Percentiles rank a stretch among this genome's conserved stretches.
These are phyloP conservation scores for Cenopis cana DNA, from an alignment of 2,888 invertebrate species.

Conservation along the genomic window DNA sequence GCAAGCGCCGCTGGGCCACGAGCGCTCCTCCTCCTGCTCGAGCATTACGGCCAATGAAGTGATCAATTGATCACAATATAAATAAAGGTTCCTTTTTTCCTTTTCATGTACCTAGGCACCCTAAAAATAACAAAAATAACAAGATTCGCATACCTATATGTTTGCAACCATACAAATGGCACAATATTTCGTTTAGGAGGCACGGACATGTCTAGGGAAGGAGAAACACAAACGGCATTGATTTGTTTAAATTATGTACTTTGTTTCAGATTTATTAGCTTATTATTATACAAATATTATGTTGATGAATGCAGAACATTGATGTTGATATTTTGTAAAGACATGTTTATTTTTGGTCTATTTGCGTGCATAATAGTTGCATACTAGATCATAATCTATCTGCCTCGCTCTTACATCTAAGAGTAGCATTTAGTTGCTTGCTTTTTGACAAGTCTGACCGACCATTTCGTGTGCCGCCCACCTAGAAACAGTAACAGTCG, in stretches of 20 bases:
- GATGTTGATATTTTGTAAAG: conserved; percentile 27
- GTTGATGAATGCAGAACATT: conserved; percentile 34
- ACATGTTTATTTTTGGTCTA: conserved; percentile 15
- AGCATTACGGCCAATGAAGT: too few species aligned
- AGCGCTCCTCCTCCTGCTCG: too few species aligned
- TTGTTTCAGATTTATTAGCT: conserved; percentile 26
- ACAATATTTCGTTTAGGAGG: conserved; percentile 10
- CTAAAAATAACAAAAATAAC: too few species aligned
- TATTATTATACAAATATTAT: conserved; percentile 35
- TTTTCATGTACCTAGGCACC: too few species aligned
- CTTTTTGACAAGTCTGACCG: conserved; percentile 2
- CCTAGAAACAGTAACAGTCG: conserved; percentile 13
- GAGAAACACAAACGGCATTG: conserved; percentile 14
- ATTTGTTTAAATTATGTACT: conserved; percentile 25
- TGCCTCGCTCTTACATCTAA: background rate
- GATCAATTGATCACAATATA: too few species aligned
- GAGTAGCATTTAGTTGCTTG: background rate
- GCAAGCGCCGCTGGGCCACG: too few species aligned
- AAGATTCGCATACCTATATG: background rate
- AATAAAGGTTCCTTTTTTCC: too few species aligned
- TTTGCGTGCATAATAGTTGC: conserved; percentile 4
- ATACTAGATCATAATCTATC: background rate
- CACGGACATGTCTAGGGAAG: conserved; percentile 4
- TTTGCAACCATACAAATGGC: background rate
- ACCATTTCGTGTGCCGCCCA: conserved; percentile 24